Evolutionary conservation across 2,888 invertebrate genomes (phyloP).

Genomic region (Eupeodes luniger): DNA sequence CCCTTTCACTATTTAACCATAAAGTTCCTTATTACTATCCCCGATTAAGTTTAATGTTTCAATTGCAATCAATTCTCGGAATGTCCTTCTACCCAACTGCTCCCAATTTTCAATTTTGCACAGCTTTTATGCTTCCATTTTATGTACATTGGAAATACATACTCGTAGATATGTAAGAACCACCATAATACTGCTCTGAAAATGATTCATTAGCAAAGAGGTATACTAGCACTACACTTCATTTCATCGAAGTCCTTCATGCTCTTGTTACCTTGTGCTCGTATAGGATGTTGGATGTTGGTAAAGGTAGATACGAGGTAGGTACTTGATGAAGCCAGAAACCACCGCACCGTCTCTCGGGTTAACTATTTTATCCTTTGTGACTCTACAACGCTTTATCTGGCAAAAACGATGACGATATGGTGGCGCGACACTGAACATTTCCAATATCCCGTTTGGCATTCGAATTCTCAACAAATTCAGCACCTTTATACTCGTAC

Average conservation of each 20-base stretch:
- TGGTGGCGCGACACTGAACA: constrained; percentile 51
- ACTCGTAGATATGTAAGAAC: neutral
- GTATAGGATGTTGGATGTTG: neutral
- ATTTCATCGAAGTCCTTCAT: constrained; percentile 26
- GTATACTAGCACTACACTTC: constrained; percentile 11
- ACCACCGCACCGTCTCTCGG: neutral
- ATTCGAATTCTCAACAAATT: constrained; percentile 52
- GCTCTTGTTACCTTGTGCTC: neutral
- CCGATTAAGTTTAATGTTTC: constrained; percentile 28
- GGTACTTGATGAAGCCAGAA: constrained; percentile 51
- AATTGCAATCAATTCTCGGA: constrained; percentile 58
- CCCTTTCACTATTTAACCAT: too few relatives aligned
- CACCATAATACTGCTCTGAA: neutral
- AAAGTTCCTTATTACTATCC: constrained; percentile 14
- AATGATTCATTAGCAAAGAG: constrained; percentile 46
- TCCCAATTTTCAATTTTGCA: constrained; percentile 49
- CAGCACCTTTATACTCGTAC: constrained; percentile 41
- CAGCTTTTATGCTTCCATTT: constrained; percentile 13
- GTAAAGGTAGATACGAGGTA: neutral
- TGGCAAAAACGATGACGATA: neutral
- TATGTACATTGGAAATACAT: neutral
- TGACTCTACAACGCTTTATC: constrained; percentile 49
- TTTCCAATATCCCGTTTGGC: constrained; percentile 65
- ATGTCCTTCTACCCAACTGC: constrained; percentile 51
- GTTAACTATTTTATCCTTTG: constrained; percentile 44